Percentiles rank a stretch among this genome's conserved stretches.
These are phyloP conservation scores for Paraplagusia blochii DNA, from an alignment of 2,113 vertebrate species.

Conservation along the genomic window DNA sequence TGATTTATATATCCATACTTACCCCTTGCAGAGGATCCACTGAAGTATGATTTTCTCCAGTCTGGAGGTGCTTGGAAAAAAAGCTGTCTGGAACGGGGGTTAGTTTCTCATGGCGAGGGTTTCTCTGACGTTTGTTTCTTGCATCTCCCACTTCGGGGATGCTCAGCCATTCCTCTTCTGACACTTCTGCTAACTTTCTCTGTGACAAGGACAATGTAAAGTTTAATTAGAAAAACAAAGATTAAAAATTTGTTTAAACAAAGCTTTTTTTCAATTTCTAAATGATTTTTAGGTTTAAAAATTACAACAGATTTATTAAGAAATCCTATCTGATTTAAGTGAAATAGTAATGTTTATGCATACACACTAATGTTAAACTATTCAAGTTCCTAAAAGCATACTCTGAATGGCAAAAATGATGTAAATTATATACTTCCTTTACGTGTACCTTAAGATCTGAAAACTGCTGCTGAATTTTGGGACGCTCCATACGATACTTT, in stretches of 20 bases:
- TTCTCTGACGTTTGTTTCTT: constrained; percentile 95
- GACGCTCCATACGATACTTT: constrained; percentile 97
- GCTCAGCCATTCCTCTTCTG: constrained; percentile 97
- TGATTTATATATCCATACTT: constrained; percentile 63
- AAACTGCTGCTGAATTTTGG: constrained; percentile 98
- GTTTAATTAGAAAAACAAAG: too few relatives aligned
- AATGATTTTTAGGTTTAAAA: too few relatives aligned
- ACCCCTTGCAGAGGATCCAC: constrained; percentile 94
- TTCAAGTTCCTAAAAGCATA: too few relatives aligned
- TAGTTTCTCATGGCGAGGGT: constrained; percentile 94
- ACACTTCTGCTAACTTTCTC: constrained; percentile 93
- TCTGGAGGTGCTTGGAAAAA: constrained; percentile 94
- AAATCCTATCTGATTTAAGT: too few relatives aligned
- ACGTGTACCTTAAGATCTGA: constrained; percentile 90
- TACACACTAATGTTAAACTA: too few relatives aligned
- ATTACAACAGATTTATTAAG: too few relatives aligned
- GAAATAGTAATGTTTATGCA: too few relatives aligned
- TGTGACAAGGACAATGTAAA: constrained; percentile 43
- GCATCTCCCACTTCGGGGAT: constrained; percentile 98
- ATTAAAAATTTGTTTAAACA: too few relatives aligned
- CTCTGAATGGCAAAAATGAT: too few relatives aligned
- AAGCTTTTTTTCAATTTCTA: too few relatives aligned
- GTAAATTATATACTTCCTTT: too few relatives aligned
- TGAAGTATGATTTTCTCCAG: constrained; percentile 87
- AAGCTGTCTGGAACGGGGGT: constrained; percentile 97